A percentile compares a stretch with the other conserved stretches of the same genome.
phyloP scores from a whole-genome alignment of 2,888 invertebrate genomes.

The Stenotaenia linearis region DNA sequence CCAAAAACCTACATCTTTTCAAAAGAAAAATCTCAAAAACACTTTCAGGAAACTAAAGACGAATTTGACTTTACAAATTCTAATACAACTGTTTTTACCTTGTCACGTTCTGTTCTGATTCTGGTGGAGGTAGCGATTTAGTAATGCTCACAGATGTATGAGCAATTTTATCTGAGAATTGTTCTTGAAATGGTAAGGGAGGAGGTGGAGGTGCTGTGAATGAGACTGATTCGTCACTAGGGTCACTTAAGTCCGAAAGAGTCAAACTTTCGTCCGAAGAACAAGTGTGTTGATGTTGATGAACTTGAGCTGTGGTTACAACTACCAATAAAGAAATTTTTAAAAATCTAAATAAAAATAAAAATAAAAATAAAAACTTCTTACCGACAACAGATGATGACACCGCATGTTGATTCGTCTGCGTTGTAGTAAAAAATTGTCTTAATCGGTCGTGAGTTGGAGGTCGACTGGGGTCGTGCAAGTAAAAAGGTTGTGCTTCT shows the following conservation, averaged over 20 bases:
- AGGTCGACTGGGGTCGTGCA: conserved; percentile 62
- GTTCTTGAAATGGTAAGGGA: not conserved
- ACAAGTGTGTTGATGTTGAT: not conserved
- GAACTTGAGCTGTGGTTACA: not conserved
- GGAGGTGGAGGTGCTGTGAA: not conserved
- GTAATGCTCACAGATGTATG: not conserved
- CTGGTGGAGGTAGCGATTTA: not conserved
- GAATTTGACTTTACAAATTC: too few relatives aligned
- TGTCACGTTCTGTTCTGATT: not conserved
- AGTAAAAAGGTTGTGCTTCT: conserved; percentile 59
- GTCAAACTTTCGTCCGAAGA: not conserved
- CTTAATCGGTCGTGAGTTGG: conserved; percentile 3
- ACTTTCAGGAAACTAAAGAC: too few relatives aligned
- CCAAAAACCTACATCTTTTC: too few relatives aligned
- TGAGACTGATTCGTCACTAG: not conserved
- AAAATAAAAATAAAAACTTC: not conserved
- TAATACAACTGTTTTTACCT: too few relatives aligned
- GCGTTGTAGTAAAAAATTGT: conserved; percentile 11
- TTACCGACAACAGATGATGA: not conserved
- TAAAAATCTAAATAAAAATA: not conserved
- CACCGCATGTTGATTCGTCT: not conserved
- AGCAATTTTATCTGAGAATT: not conserved
- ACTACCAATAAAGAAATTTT: not conserved
- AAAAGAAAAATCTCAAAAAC: too few relatives aligned
- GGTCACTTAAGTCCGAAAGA: not conserved